Percentiles rank a stretch among this genome's conserved stretches.
phyloP scores from a whole-genome alignment of 2,797 vertebrate genomes.

The Macroramphosus scolopax region DNA sequence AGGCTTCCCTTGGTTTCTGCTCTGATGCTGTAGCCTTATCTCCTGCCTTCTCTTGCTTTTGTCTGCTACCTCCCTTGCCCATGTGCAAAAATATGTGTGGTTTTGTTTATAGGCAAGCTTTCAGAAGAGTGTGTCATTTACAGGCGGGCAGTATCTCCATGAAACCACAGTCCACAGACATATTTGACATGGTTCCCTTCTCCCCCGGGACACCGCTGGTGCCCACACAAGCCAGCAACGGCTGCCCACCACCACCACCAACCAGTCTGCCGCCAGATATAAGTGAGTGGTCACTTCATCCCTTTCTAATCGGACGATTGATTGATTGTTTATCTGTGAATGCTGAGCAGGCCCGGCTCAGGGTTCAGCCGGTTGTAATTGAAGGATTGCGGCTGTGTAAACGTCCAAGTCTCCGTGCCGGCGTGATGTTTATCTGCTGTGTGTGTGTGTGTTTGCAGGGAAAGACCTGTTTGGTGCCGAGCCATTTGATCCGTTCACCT shows the following conservation, averaged over 20 bases:
- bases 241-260: constrained; percentile 86
- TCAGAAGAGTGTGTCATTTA: not conserved
- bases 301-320: too few species aligned
- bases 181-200: constrained; percentile 99
- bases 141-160: constrained; percentile 86
- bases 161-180: constrained; percentile 87
- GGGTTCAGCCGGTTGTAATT: too few species aligned
- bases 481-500: constrained; percentile 97
- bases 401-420: too few species aligned
- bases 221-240: constrained; percentile 85
- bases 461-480: constrained; percentile 96
- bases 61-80: not conserved
- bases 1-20: constrained; percentile 12
- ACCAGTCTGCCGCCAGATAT: constrained; percentile 85
- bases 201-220: constrained; percentile 86
- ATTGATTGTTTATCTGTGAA: too few species aligned
- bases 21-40: constrained; percentile 6
- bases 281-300: constrained; percentile 75
- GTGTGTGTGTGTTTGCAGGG: constrained; percentile 70
- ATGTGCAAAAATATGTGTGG: constrained; percentile 1
- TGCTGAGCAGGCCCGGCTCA: too few species aligned
- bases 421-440: too few species aligned
- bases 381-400: too few species aligned
- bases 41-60: constrained; percentile 6
- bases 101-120: too few species aligned